Base-by-base conservation (phyloP, 92 coral and sea anemone genomes). In the Umimayanthus kanabou region DNA sequence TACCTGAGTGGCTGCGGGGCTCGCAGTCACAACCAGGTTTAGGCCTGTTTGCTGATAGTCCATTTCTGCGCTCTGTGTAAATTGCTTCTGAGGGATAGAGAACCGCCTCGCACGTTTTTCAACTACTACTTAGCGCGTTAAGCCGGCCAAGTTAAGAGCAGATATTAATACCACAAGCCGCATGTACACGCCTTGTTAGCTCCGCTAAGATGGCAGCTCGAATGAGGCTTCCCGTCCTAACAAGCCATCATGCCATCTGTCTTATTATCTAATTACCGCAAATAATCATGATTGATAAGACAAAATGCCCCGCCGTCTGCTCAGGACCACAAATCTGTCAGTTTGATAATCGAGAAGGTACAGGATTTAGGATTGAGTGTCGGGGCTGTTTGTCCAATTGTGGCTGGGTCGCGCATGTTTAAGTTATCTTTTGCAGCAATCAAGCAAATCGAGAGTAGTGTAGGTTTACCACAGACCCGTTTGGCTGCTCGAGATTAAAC, bases 161-260 rank as follows among this genome's bases (percentile, higher is more conserved):
- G 77, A 67, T 73, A 28, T 33, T 50, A 83, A 69, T 43, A 43
- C 66, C 33, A 39, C 87, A 53, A 83, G 65, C 87, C 33, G 78
- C 43, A 75, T 70, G 55, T 73, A 83, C 87, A 71, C 87, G 66
- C 87, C 87, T 83, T 83, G 87, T 83, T 83, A 83, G 87, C 87
- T 83, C 9, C 47, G 61, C 71, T 50, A 50, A 69, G 76, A 69
- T 81, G 89, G 94, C 95, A 88, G 85, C 39, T 86, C 73, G 55
- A 74, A 86, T 82, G 88, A 66, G 90, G 88, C 90, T 86, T 91
- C 87, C 90, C 83, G 9, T 88, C 80, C 96, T 95, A 95, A 95
- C 96, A 93, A 95, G 98, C 94, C 92, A 93, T 90, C 93, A 93
- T 89, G 91, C 86, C 91, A 95, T 80, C 98, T 95, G 98, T 93